Base-by-base conservation (phyloP, 2,888 invertebrate genomes). In the Andrena dorsata region DNA sequence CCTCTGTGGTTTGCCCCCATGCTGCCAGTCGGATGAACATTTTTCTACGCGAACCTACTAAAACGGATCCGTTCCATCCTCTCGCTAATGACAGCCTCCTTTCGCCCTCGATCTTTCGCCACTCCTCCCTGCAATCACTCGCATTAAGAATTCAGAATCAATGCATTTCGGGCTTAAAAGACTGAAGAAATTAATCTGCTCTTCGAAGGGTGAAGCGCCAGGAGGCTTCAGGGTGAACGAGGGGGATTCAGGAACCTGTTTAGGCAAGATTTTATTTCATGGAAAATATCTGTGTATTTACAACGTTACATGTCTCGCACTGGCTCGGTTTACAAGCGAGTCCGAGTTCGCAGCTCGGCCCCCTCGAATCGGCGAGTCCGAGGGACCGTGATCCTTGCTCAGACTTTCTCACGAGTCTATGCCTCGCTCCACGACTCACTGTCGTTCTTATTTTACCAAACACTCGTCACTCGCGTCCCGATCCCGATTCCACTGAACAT, bases 261-360 rank as follows among this genome's bases (percentile, higher is more conserved):
- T 69, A 80, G 82, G 81, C 79, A 84, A 86, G 81, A 81, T 68
- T 89, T 90, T 91, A 90, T 91, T 91, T 87, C 87, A 90, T 93
- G 92, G 91, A 93, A 94, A 94, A 93, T 93, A 93, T 93, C 86
- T 92, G 90, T 91, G 88, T 94, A 93, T 94, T 90, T 91, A 91
- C 90, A 91, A 86, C 71, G 85, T 86, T 88, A 89, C 86, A 86
- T 79, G 88, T 56, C 56, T 56, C 53, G 49, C 23, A 41, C 8
- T 35, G 63, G 35, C 60, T 73, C 68, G 64, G 41, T 80, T 85
- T 61, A 47, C 61, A 76, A 53, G 60, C 72, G 64, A 68, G 35
- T 32, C 70, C 35, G 10, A 41, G 41, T 41, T 41, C 41, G 0
- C 41, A 41, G 41, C 41, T 41, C 41, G 13, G 16, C 16, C 41